Percentiles rank a stretch among this genome's conserved stretches.
Conservation (phyloP, 1,140 invertebrate genomes). For the Dinothrombium tinctorium region DNA sequence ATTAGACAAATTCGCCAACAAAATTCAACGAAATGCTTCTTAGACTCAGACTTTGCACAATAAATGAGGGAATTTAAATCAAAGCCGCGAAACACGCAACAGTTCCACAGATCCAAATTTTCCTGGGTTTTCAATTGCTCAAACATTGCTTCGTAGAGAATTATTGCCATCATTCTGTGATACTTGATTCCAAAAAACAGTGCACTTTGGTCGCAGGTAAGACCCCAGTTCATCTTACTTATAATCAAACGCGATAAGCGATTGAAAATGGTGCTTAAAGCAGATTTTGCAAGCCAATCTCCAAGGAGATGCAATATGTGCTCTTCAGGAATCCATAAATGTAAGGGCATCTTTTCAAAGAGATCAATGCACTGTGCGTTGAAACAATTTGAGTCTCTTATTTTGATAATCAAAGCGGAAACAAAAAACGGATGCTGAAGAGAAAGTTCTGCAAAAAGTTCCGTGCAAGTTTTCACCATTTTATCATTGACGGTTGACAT, state of each 20-base stretch:
- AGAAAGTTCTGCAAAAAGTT: background rate
- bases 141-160: constrained; percentile 4
- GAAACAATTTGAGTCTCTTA: background rate
- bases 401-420: background rate
- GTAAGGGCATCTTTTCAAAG: constrained; percentile 2
- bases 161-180: constrained; percentile 5
- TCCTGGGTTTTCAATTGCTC: background rate
- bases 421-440: constrained; percentile 4
- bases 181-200: background rate
- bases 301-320: constrained; percentile 3
- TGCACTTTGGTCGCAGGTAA: background rate
- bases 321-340: constrained; percentile 6
- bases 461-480: constrained; percentile 1
- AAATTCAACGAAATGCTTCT: constrained; percentile 5
- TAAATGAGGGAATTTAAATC: background rate
- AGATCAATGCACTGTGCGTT: constrained; percentile 3
- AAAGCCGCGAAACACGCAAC: background rate
- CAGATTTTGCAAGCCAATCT: constrained; percentile 5
- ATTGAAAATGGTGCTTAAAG: constrained; percentile 4
- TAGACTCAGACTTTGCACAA: background rate
- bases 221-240: constrained; percentile 7
- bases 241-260: constrained; percentile 7
- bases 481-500: background rate
- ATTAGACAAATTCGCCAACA: constrained; percentile 8
- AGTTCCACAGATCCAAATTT: background rate